Conservation (phyloP, 2,797 vertebrate species). For the Poeciliopsis paucimaculata region DNA sequence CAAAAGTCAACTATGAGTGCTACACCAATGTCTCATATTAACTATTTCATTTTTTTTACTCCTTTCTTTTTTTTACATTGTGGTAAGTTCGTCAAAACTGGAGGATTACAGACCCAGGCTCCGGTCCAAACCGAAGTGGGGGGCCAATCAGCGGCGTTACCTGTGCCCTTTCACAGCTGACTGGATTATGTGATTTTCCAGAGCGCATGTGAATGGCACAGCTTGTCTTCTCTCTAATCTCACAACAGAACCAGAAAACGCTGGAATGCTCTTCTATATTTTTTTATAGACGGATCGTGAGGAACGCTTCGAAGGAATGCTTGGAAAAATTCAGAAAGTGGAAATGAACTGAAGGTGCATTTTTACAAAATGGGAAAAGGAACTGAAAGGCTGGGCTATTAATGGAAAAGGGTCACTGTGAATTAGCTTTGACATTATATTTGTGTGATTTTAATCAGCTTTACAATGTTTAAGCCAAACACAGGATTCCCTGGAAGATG, state of each 20-base stretch:
- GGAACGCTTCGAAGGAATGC: slow-evolving; percentile 72
- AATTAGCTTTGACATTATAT: slow-evolving; percentile 74
- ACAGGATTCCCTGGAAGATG: slow-evolving; percentile 67
- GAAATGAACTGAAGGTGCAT: slow-evolving; percentile 65
- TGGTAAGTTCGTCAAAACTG: slow-evolving; percentile 55
- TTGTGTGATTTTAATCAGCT: slow-evolving; percentile 75
- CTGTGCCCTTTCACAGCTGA: slow-evolving; percentile 70
- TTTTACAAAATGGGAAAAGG: slow-evolving; percentile 61
- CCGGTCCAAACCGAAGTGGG: slow-evolving; percentile 45
- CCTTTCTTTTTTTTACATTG: slow-evolving; percentile 67
- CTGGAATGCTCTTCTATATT: slow-evolving; percentile 59
- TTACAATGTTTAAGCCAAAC: slow-evolving; percentile 70
- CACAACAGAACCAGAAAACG: slow-evolving; percentile 43
- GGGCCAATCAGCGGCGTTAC: slow-evolving; percentile 59
- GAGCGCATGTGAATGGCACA: slow-evolving; percentile 74
- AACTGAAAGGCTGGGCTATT: slow-evolving; percentile 42
- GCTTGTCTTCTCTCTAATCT: slow-evolving; percentile 71
- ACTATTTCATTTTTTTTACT: slow-evolving; percentile 45
- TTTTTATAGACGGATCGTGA: slow-evolving; percentile 35
- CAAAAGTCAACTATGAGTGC: slow-evolving; percentile 78
- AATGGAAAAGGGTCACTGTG: slow-evolving; percentile 67
- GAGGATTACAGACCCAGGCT: slow-evolving; percentile 55
- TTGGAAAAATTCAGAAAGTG: slow-evolving; percentile 41
- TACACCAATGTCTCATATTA: slow-evolving; percentile 76
- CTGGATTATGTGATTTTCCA: slow-evolving; percentile 74